Evolutionary conservation across 1,140 invertebrate species (phyloP).

Genomic region (Pogonomyrmex californicus): DNA sequence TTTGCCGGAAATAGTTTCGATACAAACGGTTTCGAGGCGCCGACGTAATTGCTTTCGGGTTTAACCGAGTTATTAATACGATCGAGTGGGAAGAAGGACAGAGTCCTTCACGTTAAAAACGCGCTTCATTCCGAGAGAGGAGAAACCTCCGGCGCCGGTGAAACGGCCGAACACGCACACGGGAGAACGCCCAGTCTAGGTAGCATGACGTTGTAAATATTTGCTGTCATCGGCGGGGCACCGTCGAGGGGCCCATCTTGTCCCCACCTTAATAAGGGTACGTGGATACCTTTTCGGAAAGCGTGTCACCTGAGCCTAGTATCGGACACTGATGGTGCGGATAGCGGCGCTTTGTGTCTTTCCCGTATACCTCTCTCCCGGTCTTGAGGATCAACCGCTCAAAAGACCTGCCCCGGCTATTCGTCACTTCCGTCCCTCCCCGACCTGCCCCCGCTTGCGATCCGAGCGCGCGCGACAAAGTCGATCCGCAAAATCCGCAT

Average conservation of each 20-base stretch:
- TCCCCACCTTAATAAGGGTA: conserved; percentile 74
- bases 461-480: conserved; percentile 41
- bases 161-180: conserved; percentile 45
- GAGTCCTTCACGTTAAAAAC: conserved; percentile 30
- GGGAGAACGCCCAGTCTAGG: conserved; percentile 73
- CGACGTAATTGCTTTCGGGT: conserved; percentile 19
- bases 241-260: conserved; percentile 48
- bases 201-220: conserved; percentile 83
- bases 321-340: conserved; percentile 82
- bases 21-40: conserved; percentile 5
- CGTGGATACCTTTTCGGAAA: conserved; percentile 72
- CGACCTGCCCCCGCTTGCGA: background rate
- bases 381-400: conserved; percentile 64
- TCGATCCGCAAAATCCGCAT: conserved; percentile 54
- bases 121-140: background rate
- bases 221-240: conserved; percentile 80
- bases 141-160: conserved; percentile 51
- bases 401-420: conserved; percentile 67
- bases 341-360: conserved; percentile 80
- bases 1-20: background rate
- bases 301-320: conserved; percentile 81
- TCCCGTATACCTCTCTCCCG: conserved; percentile 51
- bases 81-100: conserved; percentile 4
- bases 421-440: conserved; percentile 57
- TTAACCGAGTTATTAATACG: conserved; percentile 59